Evolutionary conservation across 2,113 vertebrate species (phyloP).

Genomic region (Ageneiosus marmoratus): DNA sequence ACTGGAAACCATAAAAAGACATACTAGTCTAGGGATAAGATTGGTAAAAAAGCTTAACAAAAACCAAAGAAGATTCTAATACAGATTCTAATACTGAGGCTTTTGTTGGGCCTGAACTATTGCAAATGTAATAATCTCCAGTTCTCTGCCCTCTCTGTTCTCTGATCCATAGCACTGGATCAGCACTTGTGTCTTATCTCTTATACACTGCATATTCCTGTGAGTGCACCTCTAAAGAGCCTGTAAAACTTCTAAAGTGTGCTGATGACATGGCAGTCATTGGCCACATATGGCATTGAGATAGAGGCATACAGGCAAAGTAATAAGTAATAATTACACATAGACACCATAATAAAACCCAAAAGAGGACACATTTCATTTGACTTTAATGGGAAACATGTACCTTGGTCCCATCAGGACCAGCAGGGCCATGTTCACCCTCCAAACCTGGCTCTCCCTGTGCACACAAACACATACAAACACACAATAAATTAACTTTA

Average conservation of each 20-base stretch:
- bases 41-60: too few relatives aligned
- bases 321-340: not conserved
- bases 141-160: too few relatives aligned
- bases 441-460: slow-evolving; percentile 90
- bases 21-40: not conserved
- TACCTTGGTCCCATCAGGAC: slow-evolving; percentile 91
- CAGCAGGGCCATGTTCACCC: slow-evolving; percentile 81
- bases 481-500: not conserved
- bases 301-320: not conserved
- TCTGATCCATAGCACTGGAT: not conserved
- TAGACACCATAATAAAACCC: not conserved
- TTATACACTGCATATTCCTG: not conserved
- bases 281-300: not conserved
- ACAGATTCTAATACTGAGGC: too few relatives aligned
- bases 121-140: too few relatives aligned
- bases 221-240: not conserved
- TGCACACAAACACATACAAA: slow-evolving; percentile 22
- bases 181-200: not conserved
- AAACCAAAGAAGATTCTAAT: too few relatives aligned
- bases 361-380: not conserved
- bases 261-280: not conserved
- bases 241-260: not conserved
- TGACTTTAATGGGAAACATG: not conserved
- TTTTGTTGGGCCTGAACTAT: too few relatives aligned
- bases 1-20: too few relatives aligned